Percentiles rank a stretch among this genome's conserved stretches.
These are phyloP conservation scores for Nemopilema nomurai DNA, from an alignment of 30 jellyfish, hydroid and myxozoan species.

Conservation along the genomic window DNA sequence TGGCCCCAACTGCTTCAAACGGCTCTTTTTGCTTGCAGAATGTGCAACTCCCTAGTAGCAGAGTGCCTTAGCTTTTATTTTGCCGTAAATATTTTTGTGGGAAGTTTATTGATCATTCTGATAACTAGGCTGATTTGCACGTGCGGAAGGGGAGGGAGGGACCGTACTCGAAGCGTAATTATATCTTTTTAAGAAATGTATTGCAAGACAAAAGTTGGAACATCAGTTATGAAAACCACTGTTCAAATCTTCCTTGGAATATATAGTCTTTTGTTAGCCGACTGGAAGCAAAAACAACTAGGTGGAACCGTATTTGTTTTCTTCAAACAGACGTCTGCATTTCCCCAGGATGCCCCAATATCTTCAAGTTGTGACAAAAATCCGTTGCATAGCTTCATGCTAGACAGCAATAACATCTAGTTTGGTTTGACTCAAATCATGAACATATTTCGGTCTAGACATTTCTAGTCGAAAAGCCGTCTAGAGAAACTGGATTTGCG, in stretches of 20 bases:
- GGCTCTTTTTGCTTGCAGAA: too few species aligned
- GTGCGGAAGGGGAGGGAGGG: neutral
- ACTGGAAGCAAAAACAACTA: too few species aligned
- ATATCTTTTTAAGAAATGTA: neutral
- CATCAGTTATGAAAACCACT: neutral
- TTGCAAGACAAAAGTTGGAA: neutral
- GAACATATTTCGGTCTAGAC: too few species aligned
- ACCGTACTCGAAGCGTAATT: neutral
- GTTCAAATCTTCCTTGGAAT: neutral
- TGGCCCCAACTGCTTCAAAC: neutral
- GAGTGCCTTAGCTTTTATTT: neutral
- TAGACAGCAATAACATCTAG: too few species aligned
- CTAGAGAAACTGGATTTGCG: too few species aligned
- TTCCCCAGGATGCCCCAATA: too few species aligned
- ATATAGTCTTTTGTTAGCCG: neutral
- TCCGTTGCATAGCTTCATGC: too few species aligned
- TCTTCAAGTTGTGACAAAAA: too few species aligned
- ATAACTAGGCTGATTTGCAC: neutral
- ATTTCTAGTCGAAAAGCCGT: too few species aligned
- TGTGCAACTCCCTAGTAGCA: too few species aligned
- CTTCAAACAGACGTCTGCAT: too few species aligned
- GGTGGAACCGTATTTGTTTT: neutral
- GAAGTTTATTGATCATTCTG: neutral
- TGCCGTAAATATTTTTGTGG: neutral
- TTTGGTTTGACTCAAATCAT: too few species aligned